Evolutionary conservation across 35 echinoderm and acorn worm species (phyloP).

Genomic region (Apostichopus californicus): DNA sequence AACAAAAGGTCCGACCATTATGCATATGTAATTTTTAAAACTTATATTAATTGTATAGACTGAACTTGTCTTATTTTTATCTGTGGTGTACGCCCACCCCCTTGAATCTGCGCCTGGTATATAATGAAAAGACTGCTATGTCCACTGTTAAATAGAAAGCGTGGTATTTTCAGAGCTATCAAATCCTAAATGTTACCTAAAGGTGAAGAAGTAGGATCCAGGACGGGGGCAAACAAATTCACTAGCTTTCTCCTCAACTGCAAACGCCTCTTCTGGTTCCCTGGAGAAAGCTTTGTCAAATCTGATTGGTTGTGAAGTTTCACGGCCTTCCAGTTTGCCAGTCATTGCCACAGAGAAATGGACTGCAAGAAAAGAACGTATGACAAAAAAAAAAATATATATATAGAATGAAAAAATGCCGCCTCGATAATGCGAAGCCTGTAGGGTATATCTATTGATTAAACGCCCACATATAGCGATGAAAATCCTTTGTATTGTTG

Average conservation of each 20-base stretch:
- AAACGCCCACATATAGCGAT: neutral
- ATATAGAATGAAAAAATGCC: neutral
- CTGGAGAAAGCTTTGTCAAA: conserved; percentile 50
- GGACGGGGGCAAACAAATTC: conserved; percentile 50
- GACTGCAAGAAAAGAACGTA: conserved; percentile 8
- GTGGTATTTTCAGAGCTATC: too few species aligned
- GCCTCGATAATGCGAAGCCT: neutral
- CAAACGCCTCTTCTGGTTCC: conserved; percentile 47
- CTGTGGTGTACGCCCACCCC: too few species aligned
- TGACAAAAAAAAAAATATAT: neutral
- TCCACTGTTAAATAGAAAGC: too few species aligned
- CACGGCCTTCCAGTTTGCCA: conserved; percentile 55
- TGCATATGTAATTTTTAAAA: too few species aligned
- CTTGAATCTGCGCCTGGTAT: too few species aligned
- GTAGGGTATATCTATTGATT: neutral
- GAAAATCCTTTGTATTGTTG: neutral
- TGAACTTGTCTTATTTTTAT: too few species aligned
- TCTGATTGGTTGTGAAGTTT: conserved; percentile 43
- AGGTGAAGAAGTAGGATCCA: conserved; percentile 52
- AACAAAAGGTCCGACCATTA: too few species aligned
- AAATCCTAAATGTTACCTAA: conserved; percentile 23
- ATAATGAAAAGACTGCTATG: too few species aligned
- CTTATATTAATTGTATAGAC: too few species aligned
- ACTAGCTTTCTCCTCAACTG: conserved; percentile 51
- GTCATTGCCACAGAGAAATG: conserved; percentile 56